Evolutionary conservation across 2,113 vertebrate species (phyloP).

Genomic region (Amblyopsis rosae): DNA sequence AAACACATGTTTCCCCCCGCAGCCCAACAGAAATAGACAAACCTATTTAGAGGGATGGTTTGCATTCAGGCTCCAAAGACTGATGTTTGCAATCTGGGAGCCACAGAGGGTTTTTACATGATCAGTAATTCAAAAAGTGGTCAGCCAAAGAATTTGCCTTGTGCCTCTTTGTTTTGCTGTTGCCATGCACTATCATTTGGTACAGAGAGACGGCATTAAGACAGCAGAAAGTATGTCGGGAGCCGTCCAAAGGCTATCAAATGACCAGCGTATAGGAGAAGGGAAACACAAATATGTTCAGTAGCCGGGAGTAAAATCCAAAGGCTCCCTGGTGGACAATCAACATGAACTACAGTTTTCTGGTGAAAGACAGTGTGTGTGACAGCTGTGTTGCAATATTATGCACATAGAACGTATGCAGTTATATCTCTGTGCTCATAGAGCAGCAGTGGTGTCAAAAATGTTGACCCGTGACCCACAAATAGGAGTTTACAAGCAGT

Average conservation of each 20-base stretch:
- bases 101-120: slow-evolving; percentile 82
- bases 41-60: slow-evolving; percentile 82
- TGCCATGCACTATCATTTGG: slow-evolving; percentile 78
- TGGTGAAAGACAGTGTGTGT: slow-evolving; percentile 59
- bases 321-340: slow-evolving; percentile 59
- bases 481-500: no score
- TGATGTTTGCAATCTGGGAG: slow-evolving; percentile 84
- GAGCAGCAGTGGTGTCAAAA: no score
- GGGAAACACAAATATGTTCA: slow-evolving; percentile 72
- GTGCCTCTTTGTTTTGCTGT: slow-evolving; percentile 78
- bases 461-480: no score
- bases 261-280: slow-evolving; percentile 60
- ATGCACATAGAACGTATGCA: slow-evolving; percentile 64
- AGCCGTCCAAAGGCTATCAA: slow-evolving; percentile 60
- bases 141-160: slow-evolving; percentile 76
- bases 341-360: slow-evolving; percentile 67
- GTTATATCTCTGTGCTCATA: no score
- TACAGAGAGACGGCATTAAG: slow-evolving; percentile 58
- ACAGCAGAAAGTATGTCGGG: slow-evolving; percentile 69
- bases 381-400: slow-evolving; percentile 60
- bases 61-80: slow-evolving; percentile 76
- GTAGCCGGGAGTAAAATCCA: slow-evolving; percentile 65
- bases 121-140: slow-evolving; percentile 83
- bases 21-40: slow-evolving; percentile 80
- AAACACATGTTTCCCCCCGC: slow-evolving; percentile 80